Percentiles rank a stretch among this genome's conserved stretches.
phyloP scores from a whole-genome alignment of 1,140 invertebrate species.

The Gonioctena quinquepunctata region DNA sequence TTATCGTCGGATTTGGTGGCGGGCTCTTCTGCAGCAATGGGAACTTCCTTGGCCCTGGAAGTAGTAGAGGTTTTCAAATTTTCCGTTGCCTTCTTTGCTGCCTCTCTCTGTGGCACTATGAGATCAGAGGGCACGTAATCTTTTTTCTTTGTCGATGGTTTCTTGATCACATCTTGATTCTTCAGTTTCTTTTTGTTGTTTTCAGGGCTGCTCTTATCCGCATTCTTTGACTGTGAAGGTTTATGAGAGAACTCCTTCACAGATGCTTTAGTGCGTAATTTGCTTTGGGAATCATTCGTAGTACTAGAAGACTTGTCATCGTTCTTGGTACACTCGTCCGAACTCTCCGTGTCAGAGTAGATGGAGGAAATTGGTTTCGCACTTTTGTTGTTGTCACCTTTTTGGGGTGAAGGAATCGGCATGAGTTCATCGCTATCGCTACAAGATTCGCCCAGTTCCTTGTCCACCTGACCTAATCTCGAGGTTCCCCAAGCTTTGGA shows the following conservation, averaged over 20 bases:
- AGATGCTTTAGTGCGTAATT: constrained; percentile 77
- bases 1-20: constrained; percentile 46
- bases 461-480: constrained; percentile 70
- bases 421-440: constrained; percentile 79
- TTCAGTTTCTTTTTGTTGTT: constrained; percentile 59
- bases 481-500: constrained; percentile 58
- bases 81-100: constrained; percentile 88
- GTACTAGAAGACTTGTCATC: constrained; percentile 61
- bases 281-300: constrained; percentile 68
- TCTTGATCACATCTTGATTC: constrained; percentile 30
- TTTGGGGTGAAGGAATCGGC: constrained; percentile 60
- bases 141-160: constrained; percentile 54
- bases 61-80: constrained; percentile 72
- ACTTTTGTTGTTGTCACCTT: constrained; percentile 50
- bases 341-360: constrained; percentile 74
- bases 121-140: constrained; percentile 70
- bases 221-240: constrained; percentile 36
- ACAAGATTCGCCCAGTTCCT: constrained; percentile 67
- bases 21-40: constrained; percentile 55
- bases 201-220: constrained; percentile 39
- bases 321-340: constrained; percentile 56
- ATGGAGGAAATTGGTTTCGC: constrained; percentile 62
- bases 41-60: constrained; percentile 45
- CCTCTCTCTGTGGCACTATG: constrained; percentile 88
- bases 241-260: constrained; percentile 75